phyloP scores from a whole-genome alignment of 2,888 invertebrate genomes.

The Leptura quadrifasciata region DNA sequence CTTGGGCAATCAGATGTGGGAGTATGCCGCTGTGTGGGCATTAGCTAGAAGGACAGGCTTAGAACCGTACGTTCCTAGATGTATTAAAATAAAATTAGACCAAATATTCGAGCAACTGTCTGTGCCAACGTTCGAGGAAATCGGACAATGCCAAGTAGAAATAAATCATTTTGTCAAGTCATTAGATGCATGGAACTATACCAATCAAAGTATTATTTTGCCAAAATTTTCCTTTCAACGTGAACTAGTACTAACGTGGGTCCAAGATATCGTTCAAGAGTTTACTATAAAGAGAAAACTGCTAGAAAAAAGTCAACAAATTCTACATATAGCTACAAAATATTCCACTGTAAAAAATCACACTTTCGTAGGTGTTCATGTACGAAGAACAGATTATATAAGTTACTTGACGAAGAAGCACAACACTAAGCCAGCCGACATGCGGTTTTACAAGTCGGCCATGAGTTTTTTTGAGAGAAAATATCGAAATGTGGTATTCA shows the following conservation, averaged over 20 bases:
- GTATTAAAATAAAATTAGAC: conserved; percentile 75
- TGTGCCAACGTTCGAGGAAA: conserved; percentile 76
- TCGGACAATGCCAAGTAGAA: conserved; percentile 75
- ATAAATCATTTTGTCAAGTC: conserved; percentile 74
- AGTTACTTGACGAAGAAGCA: conserved; percentile 76
- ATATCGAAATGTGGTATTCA: conserved; percentile 71
- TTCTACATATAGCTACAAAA: conserved; percentile 53
- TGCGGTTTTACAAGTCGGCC: conserved; percentile 71
- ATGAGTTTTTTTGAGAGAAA: conserved; percentile 73
- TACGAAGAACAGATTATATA: conserved; percentile 77
- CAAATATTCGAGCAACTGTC: conserved; percentile 76
- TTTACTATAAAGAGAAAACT: conserved; percentile 75
- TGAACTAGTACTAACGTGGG: conserved; percentile 76
- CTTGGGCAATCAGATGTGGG: conserved; percentile 75
- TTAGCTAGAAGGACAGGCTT: conserved; percentile 73
- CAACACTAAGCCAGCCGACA: conserved; percentile 71
- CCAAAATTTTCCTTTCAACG: conserved; percentile 76
- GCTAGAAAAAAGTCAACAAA: conserved; percentile 73
- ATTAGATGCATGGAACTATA: conserved; percentile 76
- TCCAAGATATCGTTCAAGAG: conserved; percentile 77
- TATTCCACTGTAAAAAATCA: conserved; percentile 53
- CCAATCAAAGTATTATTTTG: conserved; percentile 77
- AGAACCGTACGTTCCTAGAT: conserved; percentile 74
- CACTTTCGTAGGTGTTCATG: conserved; percentile 76
- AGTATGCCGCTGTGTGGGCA: conserved; percentile 75